phyloP scores from a whole-genome alignment of 2,797 vertebrate species.

The Poecile montanus region DNA sequence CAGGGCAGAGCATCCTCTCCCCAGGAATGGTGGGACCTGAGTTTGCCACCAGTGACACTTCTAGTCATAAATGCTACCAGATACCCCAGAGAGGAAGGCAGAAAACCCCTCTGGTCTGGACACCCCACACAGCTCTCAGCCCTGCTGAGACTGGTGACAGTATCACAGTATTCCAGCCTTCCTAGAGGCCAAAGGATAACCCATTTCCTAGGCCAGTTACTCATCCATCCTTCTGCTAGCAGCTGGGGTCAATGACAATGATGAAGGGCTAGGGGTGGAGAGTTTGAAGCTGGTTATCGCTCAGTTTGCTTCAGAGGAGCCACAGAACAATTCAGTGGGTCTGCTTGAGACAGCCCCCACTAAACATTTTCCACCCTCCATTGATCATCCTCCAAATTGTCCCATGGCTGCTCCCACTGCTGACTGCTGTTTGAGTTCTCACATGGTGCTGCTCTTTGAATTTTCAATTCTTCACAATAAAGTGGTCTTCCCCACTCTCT shows the following conservation, averaged over 20 bases:
- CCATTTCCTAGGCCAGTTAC: not conserved
- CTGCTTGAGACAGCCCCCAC: not conserved
- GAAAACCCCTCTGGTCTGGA: not conserved
- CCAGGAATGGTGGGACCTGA: no score
- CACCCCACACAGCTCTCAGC: not conserved
- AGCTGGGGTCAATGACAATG: not conserved
- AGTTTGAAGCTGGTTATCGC: not conserved
- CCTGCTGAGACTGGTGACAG: not conserved
- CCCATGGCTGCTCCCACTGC: not conserved
- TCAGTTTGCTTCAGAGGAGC: not conserved
- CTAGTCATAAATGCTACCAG: rapidly evolving
- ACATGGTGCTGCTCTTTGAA: constrained; percentile 29
- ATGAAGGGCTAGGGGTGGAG: not conserved
- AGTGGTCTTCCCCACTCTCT: constrained; percentile 42
- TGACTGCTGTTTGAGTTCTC: constrained; percentile 20
- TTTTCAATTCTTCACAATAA: constrained; percentile 54
- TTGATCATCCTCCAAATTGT: not conserved
- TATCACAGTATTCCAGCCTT: rapidly evolving
- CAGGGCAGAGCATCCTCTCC: not conserved
- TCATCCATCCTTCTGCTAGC: not conserved
- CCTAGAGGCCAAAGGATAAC: not conserved
- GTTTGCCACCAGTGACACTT: not conserved
- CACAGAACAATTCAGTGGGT: not conserved
- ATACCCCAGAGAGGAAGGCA: not conserved
- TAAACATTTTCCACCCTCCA: not conserved